phyloP scores from a whole-genome alignment of 2,797 vertebrate genomes.

The Chiropotes sagulatus region DNA sequence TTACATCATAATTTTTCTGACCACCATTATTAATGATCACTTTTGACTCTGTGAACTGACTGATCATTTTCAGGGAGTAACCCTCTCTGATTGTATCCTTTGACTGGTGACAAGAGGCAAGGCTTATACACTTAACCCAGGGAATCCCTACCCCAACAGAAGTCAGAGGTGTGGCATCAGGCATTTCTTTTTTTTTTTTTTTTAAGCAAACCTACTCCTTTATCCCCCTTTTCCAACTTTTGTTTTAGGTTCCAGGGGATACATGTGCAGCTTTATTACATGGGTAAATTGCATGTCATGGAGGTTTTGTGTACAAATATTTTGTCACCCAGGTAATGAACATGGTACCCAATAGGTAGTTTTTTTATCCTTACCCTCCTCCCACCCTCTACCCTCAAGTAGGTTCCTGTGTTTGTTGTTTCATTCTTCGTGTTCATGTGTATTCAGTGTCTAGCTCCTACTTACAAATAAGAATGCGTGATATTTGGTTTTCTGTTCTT shows the following conservation, averaged over 20 bases:
- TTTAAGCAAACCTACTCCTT: background rate
- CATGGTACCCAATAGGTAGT: background rate
- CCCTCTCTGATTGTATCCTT: background rate
- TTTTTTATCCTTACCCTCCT: background rate
- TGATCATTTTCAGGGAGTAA: background rate
- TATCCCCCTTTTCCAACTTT: background rate
- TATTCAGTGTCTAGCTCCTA: background rate
- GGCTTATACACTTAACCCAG: background rate
- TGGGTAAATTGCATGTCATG: background rate
- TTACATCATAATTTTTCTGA: background rate
- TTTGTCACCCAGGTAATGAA: background rate
- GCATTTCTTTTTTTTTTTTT: background rate
- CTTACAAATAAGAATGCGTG: background rate
- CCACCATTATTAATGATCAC: background rate
- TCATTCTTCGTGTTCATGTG: background rate
- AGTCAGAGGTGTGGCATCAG: background rate
- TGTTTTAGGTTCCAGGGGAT: background rate
- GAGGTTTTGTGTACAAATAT: background rate
- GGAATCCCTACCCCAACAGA: background rate
- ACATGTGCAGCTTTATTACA: background rate
- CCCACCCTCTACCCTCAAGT: background rate
- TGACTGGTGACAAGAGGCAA: background rate
- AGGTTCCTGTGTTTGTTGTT: background rate
- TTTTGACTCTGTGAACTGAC: conserved; percentile 5
- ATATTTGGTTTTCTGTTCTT: background rate